Evolutionary conservation across 2,113 vertebrate genomes (phyloP), one percentile per base, ranked within the genome.

Genomic region (Thinocorus orbignyianus): DNA sequence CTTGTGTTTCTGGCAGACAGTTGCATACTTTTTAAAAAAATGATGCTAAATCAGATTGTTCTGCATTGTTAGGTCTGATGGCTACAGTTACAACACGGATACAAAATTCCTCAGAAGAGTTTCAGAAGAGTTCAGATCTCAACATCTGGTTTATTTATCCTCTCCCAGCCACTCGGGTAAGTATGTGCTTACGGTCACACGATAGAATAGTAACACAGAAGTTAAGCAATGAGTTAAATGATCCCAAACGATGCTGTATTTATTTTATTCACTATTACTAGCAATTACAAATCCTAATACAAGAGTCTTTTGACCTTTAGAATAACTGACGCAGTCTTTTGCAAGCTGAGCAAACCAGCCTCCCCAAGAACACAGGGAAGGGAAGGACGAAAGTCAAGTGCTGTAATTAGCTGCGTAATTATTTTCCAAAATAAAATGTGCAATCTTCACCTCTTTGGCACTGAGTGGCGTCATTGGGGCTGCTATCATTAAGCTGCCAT

Each of bases 401-500:
- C 92, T 95, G 89, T 84, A 97, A 98, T 98, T 97, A 98, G 96
- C 95, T 80, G 51, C 66, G 28, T 93, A 86, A 97, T 97, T 96
- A 97, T 97, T 97, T 98, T 97, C 89, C 96, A 95, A 97, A 98
- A 97, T 95, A 96, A 98, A 94, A 84, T 65, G 96, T 93, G 94
- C 69, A 88, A 70, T 93, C 97, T 95, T 94, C 93, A 92, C 95
- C 95, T 97, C 94, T 86, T 70, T 81, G 89, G 85, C 94, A 85
- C 88, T 88, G 94, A 97, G 86, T 61, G 90, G 96, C 88, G 77
- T 96, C 96, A 79, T 3, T 33, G 73, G 91, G 92, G 94, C 93
- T 76, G 78, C 96, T 96, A 80, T 91, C 95, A 93, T 95, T 95
- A 97, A 89, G 87, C 79, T 97, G 94, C 92, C 95, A 95, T 81